Evolutionary conservation across 2,888 invertebrate species (phyloP), one percentile per base, ranked within the genome.

Genomic region (Creontiades dilutus): DNA sequence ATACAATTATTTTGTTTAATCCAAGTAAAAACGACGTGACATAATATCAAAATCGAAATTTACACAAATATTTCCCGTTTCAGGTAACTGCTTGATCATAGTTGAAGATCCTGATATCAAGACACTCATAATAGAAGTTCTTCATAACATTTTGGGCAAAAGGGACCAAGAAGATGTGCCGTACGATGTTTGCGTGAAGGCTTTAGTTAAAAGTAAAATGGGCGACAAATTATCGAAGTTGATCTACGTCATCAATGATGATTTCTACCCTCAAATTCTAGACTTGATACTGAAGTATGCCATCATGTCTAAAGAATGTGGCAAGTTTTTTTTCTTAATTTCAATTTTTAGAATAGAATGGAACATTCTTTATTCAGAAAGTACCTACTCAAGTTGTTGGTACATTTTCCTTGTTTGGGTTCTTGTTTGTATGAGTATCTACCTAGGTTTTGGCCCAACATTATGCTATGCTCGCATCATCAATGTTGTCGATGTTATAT

Each of bases 51-150:
- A n/a, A n/a, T n/a, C n/a, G n/a, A n/a, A n/a, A n/a, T n/a, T n/a
- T n/a, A 37, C 37, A 37, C 37, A 7, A 2, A 37, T 37, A 4
- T 37, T 80, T 28, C 23, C 19, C 12, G 2, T 55, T 90, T 37
- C 61, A 90, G 90, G 90, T 16, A 89, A 90, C 68, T 90, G 90
- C 47, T 57, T 91, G 55, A 48, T 78, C 19, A 19, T 89, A 19
- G 52, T 48, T n/a, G 55, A 80, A 13, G 90, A 91, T 14, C 48
- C 46, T 13, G 88, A 86, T 16, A 27, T 91, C 7, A 81, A 89
- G 61, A 57, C 47, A 11, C 80, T 90, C 48, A 85, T 91, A 9
- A 48, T 90, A 7, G 90, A 91, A 78, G 90, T 89, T 23, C 57
- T 91, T 19, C 81, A 89, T 55, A 48, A 57, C n/a, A 68, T 91